Evolutionary conservation across 2,113 vertebrate genomes (phyloP), one percentile per base, ranked within the genome.

Genomic region (Amblyopsis rosae): DNA sequence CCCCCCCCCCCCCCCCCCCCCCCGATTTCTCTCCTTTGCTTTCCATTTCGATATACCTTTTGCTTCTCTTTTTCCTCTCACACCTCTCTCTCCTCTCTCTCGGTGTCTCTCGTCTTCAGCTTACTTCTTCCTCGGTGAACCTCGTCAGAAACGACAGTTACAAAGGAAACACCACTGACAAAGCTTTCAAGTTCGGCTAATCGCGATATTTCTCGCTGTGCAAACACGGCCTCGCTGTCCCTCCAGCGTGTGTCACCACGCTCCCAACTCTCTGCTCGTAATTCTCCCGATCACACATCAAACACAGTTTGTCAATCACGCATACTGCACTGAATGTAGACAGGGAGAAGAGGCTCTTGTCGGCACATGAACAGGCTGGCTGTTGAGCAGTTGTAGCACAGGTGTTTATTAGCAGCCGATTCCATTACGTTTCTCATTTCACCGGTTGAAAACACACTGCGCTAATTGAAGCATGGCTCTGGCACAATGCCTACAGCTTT

Each of bases 291-390:
- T 2, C 48, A 33, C 32, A 59, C 65, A 57, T 9, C 47, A 9
- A 51, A 49, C 48, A 35, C 70, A 3, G 50, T 47, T 50, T 58
- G 58, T 46, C 32, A 9, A 16, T 70, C 67, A 79, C 80, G 57
- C 64, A 73, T 79, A 77, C 79, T 85, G 78, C 64, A 80, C 66
- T 1, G 5, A 54, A 8, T 62, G 50, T 45, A 48, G 0, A 53
- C 62, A 68, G 1, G 62, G 66, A 16, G 35, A 19, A 61, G 46
- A 12, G 10, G 35, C 59, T n/a, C n/a, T 48, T 9, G 47, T 47
- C 69, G 66, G 78, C 72, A 76, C 72, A 70, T 75, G 49, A 81
- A 86, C 69, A 70, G 76, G n/a, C 12, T 69, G 41, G 55, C 74
- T 16, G 41, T 57, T 2, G 3, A 13, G 55, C 53, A 60, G 70